A percentile compares a stretch with the other conserved stretches of the same genome.
Evolutionary conservation across 2,888 invertebrate genomes (phyloP).

Genomic region (Hemicrepidius hirtus): DNA sequence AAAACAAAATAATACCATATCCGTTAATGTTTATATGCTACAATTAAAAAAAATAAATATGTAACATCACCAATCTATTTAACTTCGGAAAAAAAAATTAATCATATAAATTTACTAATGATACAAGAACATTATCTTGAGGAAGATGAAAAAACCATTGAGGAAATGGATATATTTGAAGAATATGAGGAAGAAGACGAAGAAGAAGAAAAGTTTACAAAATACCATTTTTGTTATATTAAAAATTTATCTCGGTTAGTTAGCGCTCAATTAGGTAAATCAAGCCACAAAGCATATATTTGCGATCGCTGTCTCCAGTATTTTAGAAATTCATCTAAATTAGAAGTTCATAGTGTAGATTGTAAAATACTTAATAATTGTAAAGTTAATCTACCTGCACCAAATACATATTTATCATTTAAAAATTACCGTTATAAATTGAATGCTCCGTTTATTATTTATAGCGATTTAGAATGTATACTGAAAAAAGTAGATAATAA

Average conservation of each 20-base stretch:
- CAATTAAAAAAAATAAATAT: background rate
- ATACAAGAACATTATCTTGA: slow-evolving; percentile 1
- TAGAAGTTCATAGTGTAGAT: slow-evolving; percentile 30
- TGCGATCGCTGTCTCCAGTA: slow-evolving; percentile 50
- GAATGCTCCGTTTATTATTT: slow-evolving; percentile 43
- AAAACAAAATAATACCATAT: slow-evolving; percentile 19
- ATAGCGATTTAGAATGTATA: slow-evolving; percentile 48
- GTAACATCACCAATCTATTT: background rate
- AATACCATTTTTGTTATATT: slow-evolving; percentile 16
- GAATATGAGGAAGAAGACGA: background rate
- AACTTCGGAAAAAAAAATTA: background rate
- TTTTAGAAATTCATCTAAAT: slow-evolving; percentile 34
- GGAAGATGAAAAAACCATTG: background rate
- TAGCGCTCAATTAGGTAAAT: slow-evolving; percentile 19
- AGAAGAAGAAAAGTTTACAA: background rate
- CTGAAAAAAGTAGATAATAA: background rate
- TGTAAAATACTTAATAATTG: slow-evolving; percentile 36
- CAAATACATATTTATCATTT: slow-evolving; percentile 4
- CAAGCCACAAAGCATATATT: slow-evolving; percentile 26
- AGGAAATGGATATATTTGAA: background rate
- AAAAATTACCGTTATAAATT: slow-evolving; percentile 41
- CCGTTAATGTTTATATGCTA: slow-evolving; percentile 9
- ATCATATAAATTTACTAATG: slow-evolving; percentile 25
- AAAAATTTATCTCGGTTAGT: slow-evolving; percentile 1
- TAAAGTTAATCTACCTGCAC: slow-evolving; percentile 8